Conservation (phyloP, 2,113 vertebrate genomes). For the Rhinopomastus cyanomelas region DNA sequence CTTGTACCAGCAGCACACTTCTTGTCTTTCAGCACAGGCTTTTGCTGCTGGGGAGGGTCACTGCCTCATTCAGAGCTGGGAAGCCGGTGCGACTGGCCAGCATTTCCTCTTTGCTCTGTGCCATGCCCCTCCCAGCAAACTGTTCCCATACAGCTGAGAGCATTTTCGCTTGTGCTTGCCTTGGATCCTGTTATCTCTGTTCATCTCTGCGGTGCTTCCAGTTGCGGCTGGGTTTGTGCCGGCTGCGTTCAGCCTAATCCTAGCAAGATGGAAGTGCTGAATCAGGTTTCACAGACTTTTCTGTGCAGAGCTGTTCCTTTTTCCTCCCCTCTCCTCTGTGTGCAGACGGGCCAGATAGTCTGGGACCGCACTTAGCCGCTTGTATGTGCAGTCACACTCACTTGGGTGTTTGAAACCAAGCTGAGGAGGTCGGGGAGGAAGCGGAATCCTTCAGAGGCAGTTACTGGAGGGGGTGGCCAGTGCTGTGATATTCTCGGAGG, state of each 20-base stretch:
- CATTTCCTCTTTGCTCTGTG: neutral
- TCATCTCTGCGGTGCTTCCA: neutral
- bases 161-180: neutral
- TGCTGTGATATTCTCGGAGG: neutral
- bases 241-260: neutral
- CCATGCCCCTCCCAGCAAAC: neutral
- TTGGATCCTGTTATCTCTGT: neutral
- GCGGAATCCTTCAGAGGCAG: neutral
- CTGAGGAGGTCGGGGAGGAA: neutral
- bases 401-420: neutral
- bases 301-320: neutral
- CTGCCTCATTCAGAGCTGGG: neutral
- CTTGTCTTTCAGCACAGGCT: neutral
- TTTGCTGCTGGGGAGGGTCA: neutral
- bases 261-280: neutral
- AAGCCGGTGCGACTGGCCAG: neutral
- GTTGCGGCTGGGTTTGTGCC: neutral
- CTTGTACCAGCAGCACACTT: no score
- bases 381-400: neutral
- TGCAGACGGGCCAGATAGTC: neutral
- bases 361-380: neutral
- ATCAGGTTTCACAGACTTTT: neutral
- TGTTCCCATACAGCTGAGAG: neutral
- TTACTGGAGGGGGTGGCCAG: neutral
- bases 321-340: neutral